A percentile compares a stretch with the other conserved stretches of the same genome.
Conservation (phyloP, 2,797 vertebrate genomes). For the Anolis apletophallus region DNA sequence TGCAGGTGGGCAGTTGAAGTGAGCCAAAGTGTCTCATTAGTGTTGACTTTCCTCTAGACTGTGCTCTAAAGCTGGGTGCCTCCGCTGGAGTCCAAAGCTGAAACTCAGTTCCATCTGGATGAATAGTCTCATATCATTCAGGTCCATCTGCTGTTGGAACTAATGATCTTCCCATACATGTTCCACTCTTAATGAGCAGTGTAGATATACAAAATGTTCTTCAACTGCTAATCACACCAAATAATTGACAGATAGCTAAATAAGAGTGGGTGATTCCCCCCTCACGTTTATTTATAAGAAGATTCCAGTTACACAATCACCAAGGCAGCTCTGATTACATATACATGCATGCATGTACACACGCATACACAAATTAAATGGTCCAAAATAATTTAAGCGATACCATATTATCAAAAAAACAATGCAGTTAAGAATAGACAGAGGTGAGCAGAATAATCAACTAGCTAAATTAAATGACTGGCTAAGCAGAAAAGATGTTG, state of each 20-base stretch:
- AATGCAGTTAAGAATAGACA: background rate
- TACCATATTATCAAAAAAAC: background rate
- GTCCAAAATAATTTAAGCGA: background rate
- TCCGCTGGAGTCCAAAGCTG: background rate
- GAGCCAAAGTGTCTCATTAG: background rate
- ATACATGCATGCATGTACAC: background rate
- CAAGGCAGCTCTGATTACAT: background rate
- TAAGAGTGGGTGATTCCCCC: too few relatives aligned
- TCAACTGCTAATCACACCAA: background rate
- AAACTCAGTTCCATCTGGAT: background rate
- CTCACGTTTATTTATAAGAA: background rate
- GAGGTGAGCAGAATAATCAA: background rate
- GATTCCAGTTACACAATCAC: background rate
- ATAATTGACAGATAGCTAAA: background rate
- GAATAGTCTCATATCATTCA: background rate
- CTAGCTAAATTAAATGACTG: background rate
- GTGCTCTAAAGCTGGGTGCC: background rate
- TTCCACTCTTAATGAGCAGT: background rate
- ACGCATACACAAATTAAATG: background rate
- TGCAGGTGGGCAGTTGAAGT: background rate
- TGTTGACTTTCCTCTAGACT: background rate
- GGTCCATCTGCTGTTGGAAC: rapidly evolving
- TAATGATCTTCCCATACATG: background rate
- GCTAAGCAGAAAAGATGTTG: background rate
- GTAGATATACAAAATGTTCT: background rate